phyloP scores from a whole-genome alignment of 23 tunicate species.

The Ascidia mentula region DNA sequence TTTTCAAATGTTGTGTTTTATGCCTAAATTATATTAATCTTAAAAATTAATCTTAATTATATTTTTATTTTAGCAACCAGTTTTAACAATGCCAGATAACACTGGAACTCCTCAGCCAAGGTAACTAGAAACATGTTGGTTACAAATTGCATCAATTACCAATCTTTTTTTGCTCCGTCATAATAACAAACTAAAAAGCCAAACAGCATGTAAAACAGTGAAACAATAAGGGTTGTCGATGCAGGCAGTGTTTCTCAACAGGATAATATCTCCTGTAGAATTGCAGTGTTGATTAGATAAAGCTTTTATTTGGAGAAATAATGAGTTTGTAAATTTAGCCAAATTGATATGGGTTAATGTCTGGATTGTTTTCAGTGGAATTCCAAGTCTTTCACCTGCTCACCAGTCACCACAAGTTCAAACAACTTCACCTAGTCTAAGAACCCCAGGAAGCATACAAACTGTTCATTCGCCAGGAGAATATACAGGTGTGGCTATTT shows the following conservation, averaged over 20 bases:
- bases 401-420: conserved; percentile 76
- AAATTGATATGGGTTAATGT: no score
- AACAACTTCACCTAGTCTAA: conserved; percentile 58
- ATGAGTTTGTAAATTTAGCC: no score
- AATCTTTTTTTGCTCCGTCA: background rate
- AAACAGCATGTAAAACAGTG: no score
- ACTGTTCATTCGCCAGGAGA: conserved; percentile 80
- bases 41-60: no score
- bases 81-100: conserved; percentile 79
- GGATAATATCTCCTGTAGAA: background rate
- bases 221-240: no score
- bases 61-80: conserved; percentile 32
- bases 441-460: conserved; percentile 81
- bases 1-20: background rate
- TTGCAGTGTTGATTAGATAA: background rate
- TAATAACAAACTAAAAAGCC: background rate
- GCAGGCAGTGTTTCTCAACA: no score
- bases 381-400: conserved; percentile 81
- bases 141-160: background rate
- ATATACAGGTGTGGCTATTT: background rate
- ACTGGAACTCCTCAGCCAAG: conserved; percentile 43
- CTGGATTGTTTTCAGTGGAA: conserved; percentile 34
- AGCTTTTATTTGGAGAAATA: no score
- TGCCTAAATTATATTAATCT: background rate
- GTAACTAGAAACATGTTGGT: conserved; percentile 35